Evolutionary conservation across 1,140 invertebrate genomes (phyloP).

Genomic region (Lasioglossum baleicum): DNA sequence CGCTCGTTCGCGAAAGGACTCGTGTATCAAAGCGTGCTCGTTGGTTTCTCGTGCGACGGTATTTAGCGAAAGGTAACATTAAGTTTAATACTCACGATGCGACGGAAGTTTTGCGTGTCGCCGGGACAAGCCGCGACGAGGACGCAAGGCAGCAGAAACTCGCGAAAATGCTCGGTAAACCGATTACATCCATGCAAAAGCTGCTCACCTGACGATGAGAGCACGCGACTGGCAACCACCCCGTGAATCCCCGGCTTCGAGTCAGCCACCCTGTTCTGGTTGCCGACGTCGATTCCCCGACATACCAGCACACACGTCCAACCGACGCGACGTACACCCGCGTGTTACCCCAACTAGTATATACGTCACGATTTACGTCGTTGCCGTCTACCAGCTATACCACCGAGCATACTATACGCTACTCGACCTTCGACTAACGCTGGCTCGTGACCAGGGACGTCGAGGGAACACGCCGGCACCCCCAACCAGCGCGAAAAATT

Average conservation of each 20-base stretch:
- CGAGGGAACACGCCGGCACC: slow-evolving; percentile 1
- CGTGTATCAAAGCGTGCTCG: too few species aligned
- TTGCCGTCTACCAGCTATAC: slow-evolving; percentile 37
- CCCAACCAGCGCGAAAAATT: slow-evolving; percentile 8
- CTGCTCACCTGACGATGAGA: slow-evolving; percentile 65
- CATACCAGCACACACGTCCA: slow-evolving; percentile 49
- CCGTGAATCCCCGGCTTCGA: slow-evolving; percentile 42
- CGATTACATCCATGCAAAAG: slow-evolving; percentile 59
- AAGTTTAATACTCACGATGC: slow-evolving; percentile 42
- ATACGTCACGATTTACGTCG: slow-evolving; percentile 38
- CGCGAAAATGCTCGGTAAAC: slow-evolving; percentile 37
- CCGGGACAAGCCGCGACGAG: background rate
- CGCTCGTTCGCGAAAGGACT: too few species aligned
- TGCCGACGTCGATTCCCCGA: slow-evolving; percentile 52
- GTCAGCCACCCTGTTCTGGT: slow-evolving; percentile 35
- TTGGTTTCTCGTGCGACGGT: background rate
- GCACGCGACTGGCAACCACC: slow-evolving; percentile 70
- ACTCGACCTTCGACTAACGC: slow-evolving; percentile 51
- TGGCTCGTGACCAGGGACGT: slow-evolving; percentile 47
- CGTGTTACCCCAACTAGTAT: background rate
- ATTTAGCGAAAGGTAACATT: background rate
- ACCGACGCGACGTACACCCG: too few species aligned
- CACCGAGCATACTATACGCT: background rate
- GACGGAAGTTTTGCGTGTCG: slow-evolving; percentile 46
- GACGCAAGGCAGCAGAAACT: background rate